phyloP scores from a whole-genome alignment of 2,888 invertebrate species.

The Noctua fimbriata region DNA sequence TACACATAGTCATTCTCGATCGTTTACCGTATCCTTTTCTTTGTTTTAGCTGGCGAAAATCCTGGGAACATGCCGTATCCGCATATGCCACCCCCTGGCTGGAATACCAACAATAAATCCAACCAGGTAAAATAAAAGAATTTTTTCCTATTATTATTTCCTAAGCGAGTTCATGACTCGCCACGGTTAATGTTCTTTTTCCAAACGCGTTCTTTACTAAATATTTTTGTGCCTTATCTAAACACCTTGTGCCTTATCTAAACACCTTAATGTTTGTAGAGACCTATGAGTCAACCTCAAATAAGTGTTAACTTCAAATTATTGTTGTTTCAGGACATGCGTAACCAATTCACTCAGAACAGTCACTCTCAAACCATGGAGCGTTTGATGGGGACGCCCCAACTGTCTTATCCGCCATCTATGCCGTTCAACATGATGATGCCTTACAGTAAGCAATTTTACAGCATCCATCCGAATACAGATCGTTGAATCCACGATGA shows the following conservation, averaged over 20 bases:
- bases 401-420: constrained; percentile 83
- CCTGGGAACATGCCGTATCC: constrained; percentile 80
- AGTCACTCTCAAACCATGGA: constrained; percentile 89
- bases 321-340: constrained; percentile 80
- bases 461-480: background rate
- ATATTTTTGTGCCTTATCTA: background rate
- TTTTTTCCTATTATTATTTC: background rate
- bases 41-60: constrained; percentile 77
- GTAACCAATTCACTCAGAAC: constrained; percentile 88
- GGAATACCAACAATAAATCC: constrained; percentile 82
- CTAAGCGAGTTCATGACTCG: background rate
- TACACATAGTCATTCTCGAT: background rate
- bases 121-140: constrained; percentile 79
- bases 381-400: constrained; percentile 84
- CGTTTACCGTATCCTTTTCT: background rate
- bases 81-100: constrained; percentile 82
- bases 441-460: constrained; percentile 82
- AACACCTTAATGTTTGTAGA: background rate
- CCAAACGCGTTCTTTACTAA: background rate
- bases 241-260: background rate
- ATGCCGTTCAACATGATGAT: constrained; percentile 88
- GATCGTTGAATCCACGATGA: background rate
- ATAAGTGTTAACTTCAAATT: background rate
- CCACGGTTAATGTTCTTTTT: background rate
- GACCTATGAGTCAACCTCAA: background rate